phyloP scores from a whole-genome alignment of 2,113 vertebrate genomes.

The Lampris incognitus region DNA sequence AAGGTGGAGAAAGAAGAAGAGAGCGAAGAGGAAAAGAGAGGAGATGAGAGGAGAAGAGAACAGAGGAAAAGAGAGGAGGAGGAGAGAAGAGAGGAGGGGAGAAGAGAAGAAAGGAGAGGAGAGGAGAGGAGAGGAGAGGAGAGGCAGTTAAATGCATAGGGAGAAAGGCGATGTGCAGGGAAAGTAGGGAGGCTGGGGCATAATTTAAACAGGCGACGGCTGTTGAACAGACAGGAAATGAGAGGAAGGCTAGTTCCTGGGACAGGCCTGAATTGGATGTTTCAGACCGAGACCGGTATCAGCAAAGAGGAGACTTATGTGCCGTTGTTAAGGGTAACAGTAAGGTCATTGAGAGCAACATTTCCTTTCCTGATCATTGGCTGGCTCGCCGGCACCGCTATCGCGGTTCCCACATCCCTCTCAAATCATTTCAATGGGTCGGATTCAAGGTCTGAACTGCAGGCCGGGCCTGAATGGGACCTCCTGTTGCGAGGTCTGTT shows the following conservation, averaged over 20 bases:
- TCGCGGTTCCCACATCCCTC: conserved; percentile 82
- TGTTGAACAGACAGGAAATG: conserved; percentile 98
- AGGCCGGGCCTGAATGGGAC: conserved; percentile 73
- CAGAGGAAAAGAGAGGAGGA: conserved; percentile 29
- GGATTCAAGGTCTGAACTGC: conserved; percentile 79
- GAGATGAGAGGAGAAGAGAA: not conserved
- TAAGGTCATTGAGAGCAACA: conserved; percentile 93
- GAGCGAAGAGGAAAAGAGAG: too few relatives aligned
- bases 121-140: conserved; percentile 47
- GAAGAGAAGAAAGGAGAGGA: conserved; percentile 1
- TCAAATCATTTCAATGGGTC: conserved; percentile 77
- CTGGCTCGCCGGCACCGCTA: conserved; percentile 67
- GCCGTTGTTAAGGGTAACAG: conserved; percentile 91
- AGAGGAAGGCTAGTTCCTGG: conserved; percentile 95
- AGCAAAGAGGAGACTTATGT: conserved; percentile 89
- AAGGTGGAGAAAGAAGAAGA: too few relatives aligned
- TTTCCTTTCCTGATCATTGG: conserved; percentile 77
- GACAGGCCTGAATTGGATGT: conserved; percentile 94
- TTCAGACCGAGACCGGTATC: conserved; percentile 93
- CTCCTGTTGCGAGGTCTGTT: conserved; percentile 77
- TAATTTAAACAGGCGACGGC: conserved; percentile 99
- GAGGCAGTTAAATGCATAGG: not conserved
- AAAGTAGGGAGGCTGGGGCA: conserved; percentile 80
- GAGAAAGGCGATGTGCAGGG: conserved; percentile 80
- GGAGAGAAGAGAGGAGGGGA: conserved; percentile 44